These are phyloP conservation scores for Agelaius phoeniceus DNA, from an alignment of 2,113 vertebrate genomes.

Conservation along the genomic window DNA sequence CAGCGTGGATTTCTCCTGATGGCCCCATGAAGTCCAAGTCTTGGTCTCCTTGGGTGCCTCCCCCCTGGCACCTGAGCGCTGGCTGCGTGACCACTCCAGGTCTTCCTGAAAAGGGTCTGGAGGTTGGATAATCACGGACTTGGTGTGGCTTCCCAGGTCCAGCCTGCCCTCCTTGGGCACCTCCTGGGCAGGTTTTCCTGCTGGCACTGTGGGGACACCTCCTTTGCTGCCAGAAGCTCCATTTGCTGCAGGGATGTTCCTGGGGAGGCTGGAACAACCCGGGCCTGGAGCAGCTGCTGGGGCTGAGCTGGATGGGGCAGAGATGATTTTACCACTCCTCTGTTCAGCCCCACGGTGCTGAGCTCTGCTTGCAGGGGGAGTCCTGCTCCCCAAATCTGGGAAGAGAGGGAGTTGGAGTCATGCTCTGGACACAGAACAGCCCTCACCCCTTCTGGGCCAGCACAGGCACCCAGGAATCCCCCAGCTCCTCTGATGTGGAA, in stretches of 20 bases:
- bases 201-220: fast-evolving
- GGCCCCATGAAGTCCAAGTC: background rate
- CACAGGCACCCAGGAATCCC: background rate
- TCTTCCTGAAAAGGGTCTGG: constrained; percentile 66
- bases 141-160: background rate
- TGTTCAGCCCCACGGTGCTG: background rate
- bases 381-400: constrained; percentile 60
- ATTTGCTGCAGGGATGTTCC: background rate
- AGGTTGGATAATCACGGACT: constrained; percentile 27
- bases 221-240: background rate
- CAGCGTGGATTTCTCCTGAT: background rate
- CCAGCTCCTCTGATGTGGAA: background rate
- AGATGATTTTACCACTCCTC: background rate
- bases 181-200: background rate
- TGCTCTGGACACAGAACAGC: fast-evolving
- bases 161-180: background rate
- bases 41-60: background rate
- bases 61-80: background rate
- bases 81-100: background rate
- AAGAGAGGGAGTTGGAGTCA: background rate
- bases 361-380: background rate
- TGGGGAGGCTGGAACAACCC: constrained; percentile 49
- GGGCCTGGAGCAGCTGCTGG: constrained; percentile 60
- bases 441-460: background rate
- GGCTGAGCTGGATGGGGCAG: constrained; percentile 70